phyloP scores from a whole-genome alignment of 2,113 vertebrate species.

The Eclectus roratus region DNA sequence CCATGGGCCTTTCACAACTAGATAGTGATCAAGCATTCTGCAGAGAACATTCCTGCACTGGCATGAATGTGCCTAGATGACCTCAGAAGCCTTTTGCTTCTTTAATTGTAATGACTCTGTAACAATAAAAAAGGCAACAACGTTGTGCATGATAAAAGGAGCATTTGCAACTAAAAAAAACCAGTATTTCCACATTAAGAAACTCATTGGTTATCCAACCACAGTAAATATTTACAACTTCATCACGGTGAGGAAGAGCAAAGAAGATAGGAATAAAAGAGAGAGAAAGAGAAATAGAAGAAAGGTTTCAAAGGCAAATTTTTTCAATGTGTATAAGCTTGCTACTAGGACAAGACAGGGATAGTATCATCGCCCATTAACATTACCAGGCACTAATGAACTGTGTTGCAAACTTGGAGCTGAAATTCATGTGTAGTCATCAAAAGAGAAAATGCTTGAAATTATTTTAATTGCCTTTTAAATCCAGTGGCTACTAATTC shows the following conservation, averaged over 20 bases:
- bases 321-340: not conserved
- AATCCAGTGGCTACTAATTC: not conserved
- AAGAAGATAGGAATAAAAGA: not conserved
- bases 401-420: not conserved
- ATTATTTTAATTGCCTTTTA: not conserved
- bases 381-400: not conserved
- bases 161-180: slow-evolving; percentile 45
- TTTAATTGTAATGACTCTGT: slow-evolving; percentile 15
- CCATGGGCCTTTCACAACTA: not conserved
- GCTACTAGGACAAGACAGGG: not conserved
- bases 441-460: not conserved
- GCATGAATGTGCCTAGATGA: not conserved
- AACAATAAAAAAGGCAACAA: slow-evolving; percentile 33
- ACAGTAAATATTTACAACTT: slow-evolving; percentile 8
- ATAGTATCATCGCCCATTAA: not conserved
- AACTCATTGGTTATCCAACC: not conserved
- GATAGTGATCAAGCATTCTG: slow-evolving; percentile 14
- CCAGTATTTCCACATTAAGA: slow-evolving; percentile 37
- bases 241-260: not conserved
- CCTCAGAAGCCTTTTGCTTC: slow-evolving; percentile 12
- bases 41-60: slow-evolving; percentile 5
- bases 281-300: not conserved
- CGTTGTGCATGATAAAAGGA: slow-evolving; percentile 36
- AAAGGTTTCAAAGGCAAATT: not conserved
- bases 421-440: not conserved